Evolutionary conservation across 2,797 vertebrate genomes (phyloP), one percentile per base, ranked within the genome.

Genomic region (Premnoplex brunnescens): DNA sequence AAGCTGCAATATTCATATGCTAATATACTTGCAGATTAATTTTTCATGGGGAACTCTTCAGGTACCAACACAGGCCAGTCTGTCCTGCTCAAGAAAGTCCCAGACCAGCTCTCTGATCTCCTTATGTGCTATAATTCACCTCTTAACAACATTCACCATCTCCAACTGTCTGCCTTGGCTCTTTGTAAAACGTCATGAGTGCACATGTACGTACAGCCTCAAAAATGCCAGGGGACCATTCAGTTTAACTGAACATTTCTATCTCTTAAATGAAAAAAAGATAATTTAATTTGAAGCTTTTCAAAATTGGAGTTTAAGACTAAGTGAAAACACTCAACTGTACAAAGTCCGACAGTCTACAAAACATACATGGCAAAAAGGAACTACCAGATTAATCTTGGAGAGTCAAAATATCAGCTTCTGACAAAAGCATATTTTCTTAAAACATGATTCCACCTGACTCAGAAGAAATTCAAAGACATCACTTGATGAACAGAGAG

Each of bases 21-120:
- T 85, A 89, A 92, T 93, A 80, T 54, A 16, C 43, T 63, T 72
- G 20, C 37, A 85, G 87, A 80, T 83, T 52, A 93, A 89, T 93
- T 96, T 82, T 87, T 80, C 60, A 68, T 22, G 11, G 36, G 17
- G 3, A 91, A 75, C 39, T 88, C n/a, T 60, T n/a, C 55, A 43
- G 71, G 59, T 95, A 86, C 16, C 30, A 67, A 76, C 1, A 3
- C 3, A 17, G 27, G 39, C 46, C 39, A 59, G 46, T 39, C 41
- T 66, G 32, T 54, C n/a, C 54, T 81, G 32, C 36, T 73, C 78
- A 76, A 79, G 43, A 76, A 85, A 76, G 20, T 21, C 39, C 20
- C 26, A 74, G 41, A 10, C 16, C 43, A 88, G 36, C 8, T 55
- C 44, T 66, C n/a, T 79, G n/a, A 4, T 18, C 30, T 63, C 26